Conservation (phyloP, 2,113 vertebrate species). For the Anoura caudifer region DNA sequence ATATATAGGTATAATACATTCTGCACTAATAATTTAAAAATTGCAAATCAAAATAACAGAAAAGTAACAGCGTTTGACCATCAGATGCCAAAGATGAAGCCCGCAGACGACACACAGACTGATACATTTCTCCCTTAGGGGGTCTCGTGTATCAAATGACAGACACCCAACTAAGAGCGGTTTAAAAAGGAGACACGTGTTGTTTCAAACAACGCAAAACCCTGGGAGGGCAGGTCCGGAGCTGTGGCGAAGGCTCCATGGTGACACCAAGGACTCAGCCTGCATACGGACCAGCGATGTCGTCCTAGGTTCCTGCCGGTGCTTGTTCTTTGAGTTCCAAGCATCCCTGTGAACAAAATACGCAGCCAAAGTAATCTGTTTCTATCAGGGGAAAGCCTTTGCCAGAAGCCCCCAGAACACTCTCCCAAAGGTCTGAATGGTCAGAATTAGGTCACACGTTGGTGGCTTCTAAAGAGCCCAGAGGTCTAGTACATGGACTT, state of each 20-base stretch:
- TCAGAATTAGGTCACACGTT: not conserved
- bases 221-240: not conserved
- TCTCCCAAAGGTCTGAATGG: not conserved
- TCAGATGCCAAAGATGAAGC: not conserved
- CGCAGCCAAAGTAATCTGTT: too few species aligned
- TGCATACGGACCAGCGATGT: fast-evolving
- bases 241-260: not conserved
- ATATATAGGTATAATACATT: not conserved
- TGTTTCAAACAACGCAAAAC: not conserved
- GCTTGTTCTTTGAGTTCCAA: not conserved
- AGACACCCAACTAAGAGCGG: too few species aligned
- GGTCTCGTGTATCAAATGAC: not conserved
- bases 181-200: not conserved
- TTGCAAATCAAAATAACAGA: not conserved
- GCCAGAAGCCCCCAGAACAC: too few species aligned
- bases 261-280: not conserved
- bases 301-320: too few species aligned
- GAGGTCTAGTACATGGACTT: fast-evolving
- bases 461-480: not conserved
- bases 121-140: not conserved
- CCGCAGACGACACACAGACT: not conserved
- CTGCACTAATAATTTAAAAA: not conserved
- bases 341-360: not conserved
- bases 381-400: not conserved
- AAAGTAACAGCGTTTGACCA: not conserved